Evolutionary conservation across 1,140 invertebrate genomes (phyloP), one percentile per base, ranked within the genome.

Genomic region (Maniola jurtina): DNA sequence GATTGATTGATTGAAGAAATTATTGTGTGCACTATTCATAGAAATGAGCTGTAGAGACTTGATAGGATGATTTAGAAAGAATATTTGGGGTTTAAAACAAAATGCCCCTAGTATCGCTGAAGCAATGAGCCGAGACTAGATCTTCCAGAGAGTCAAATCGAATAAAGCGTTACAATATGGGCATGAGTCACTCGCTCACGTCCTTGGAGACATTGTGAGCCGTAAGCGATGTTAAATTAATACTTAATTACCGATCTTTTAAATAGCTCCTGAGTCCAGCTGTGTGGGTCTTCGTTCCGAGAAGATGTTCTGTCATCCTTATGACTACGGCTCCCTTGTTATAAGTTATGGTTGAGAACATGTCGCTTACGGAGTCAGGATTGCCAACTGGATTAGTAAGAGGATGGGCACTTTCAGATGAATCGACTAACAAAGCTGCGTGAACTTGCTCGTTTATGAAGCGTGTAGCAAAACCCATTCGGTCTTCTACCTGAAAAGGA

Each of bases 221-320:
- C n/a, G n/a, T n/a, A n/a, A n/a, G n/a, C n/a, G n/a, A n/a, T n/a
- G n/a, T n/a, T n/a, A n/a, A n/a, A n/a, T n/a, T n/a, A n/a, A n/a
- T n/a, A n/a, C n/a, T n/a, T 14, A 55, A 80, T 83, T 91, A 93
- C 93, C 91, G 78, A 36, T 86, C 73, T 5, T 66, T 71, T 0
- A 95, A 77, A 73, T 94, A 95, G 10, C 85, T 72, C 16, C 83
- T 84, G 38, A 96, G 78, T 5, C 94, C 95, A 60, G 86, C 79
- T 72, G 91, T 84, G 78, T 96, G 96, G 1, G 92, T 91, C 0
- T 91, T 81, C 36, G 91, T 84, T 4, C 94, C 94, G n/a, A 97
- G 88, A 40, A 95, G 92, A 74, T 95, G 92, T 70, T 94, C 91
- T 75, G 96, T 94, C 96, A 97, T 97, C 66, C 95, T 91, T 14